Evolutionary conservation across 2,113 vertebrate species (phyloP), one percentile per base, ranked within the genome.

Genomic region (Gambusia holbrooki): DNA sequence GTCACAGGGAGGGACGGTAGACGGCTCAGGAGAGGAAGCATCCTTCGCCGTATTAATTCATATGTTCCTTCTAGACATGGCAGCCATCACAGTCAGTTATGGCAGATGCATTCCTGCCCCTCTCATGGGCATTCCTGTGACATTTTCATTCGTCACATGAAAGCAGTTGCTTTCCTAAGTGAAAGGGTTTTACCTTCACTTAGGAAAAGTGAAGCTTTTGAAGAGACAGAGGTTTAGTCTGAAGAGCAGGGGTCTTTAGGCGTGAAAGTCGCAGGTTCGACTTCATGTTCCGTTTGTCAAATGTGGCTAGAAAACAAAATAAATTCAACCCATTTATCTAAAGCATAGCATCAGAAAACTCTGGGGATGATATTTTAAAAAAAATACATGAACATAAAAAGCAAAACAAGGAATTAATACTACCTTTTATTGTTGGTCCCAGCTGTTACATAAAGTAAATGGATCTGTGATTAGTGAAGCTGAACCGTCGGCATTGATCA

Each of bases 131-230:
- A 58, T 32, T 45, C 25, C 71, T 62, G 66, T 77, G 73, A 90
- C 85, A 87, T 86, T 88, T 92, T 48, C 82, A 92, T 89, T 90
- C 83, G 67, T 77, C 74, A 74, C 76, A 82, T 79, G 71, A 81
- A 77, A 74, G 76, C 70, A 74, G 13, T 32, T 79, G 76, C 64
- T 64, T 65, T 79, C 42, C 66, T 8, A n/a, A 29, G 30, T 73
- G 27, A n/a, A 73, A 68, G 62, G n/a, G 40, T 54, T 54, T 61
- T 30, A 71, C 40, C 62, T 84, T 1, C 51, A 25, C 51, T 58
- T n/a, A 58, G 22, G 51, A n/a, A 58, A 58, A 58, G 22, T 58
- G 51, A n/a, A 10, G 25, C 25, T 3, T n/a, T 2, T n/a, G 2
- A 8, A 19, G 48, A 22, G 7, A 9, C 48, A 7, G 48, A 9